Evolutionary conservation across 2,113 vertebrate genomes (phyloP), one percentile per base, ranked within the genome.

Genomic region (Trematomus loennbergii): DNA sequence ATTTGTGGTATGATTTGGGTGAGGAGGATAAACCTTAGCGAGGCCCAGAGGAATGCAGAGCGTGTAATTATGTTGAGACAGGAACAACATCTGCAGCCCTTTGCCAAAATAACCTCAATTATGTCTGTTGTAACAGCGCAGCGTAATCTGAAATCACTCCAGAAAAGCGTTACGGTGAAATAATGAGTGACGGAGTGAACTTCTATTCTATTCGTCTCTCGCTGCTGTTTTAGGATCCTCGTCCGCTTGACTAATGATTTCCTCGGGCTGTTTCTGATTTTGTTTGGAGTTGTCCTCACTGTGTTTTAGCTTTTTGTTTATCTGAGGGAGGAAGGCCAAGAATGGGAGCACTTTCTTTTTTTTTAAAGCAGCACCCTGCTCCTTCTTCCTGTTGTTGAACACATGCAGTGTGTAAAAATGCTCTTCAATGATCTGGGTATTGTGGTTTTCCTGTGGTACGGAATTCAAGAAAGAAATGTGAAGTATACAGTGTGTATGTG

Each of bases 31-130:
- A 90, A 90, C 82, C 79, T 90, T 85, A 67, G 83, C 62, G 75
- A 85, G 90, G 82, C 87, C 83, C 81, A 50, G 54, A 50, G 90
- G 90, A 90, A 93, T 77, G 86, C 72, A 75, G 73, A 91, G 83
- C 85, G 54, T 90, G 75, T 88, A 87, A 93, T 94, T 93, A 93
- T 29, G 71, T 43, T 65, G 87, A 89, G 82, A 91, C 84, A 33
- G 83, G 79, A 89, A 88, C 84, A 75, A 79, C 88, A 84, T 89
- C 86, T 85, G 83, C 87, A 86, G 68, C 75, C 77, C 50, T 75
- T 61, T 75, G 25, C 87, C 80, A 83, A 76, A 89, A 87, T 78
- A 90, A 84, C 88, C 70, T 80, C 84, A 87, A 81, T 91, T 84
- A 91, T 87, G 85, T 91, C 83, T 91, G 87, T 85, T 55, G 87